Conservation (phyloP, 2,888 invertebrate genomes). For the Orchesella flavescens region DNA sequence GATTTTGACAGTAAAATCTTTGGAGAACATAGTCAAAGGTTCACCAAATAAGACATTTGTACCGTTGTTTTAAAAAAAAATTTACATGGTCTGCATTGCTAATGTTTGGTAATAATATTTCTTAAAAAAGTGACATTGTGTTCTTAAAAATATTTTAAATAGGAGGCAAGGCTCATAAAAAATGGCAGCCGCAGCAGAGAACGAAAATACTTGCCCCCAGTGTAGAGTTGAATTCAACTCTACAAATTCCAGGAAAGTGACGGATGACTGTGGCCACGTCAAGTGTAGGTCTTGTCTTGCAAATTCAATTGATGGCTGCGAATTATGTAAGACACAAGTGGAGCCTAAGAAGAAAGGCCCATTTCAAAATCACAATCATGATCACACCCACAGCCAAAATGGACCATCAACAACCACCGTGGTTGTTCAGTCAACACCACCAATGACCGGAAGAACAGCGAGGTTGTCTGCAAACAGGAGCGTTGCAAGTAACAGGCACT, state of each 20-base stretch:
- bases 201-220: conserved; percentile 67
- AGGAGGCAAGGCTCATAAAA: too few species aligned
- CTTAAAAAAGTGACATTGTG: too few species aligned
- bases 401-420: neutral
- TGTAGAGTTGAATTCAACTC: conserved; percentile 62
- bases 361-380: neutral
- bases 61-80: too few species aligned
- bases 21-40: too few species aligned
- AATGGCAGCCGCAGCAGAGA: too few species aligned
- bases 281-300: conserved; percentile 70
- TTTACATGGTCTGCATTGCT: too few species aligned
- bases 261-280: conserved; percentile 69
- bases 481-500: conserved; percentile 4
- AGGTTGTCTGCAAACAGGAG: conserved; percentile 9
- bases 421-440: neutral
- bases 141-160: too few species aligned
- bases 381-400: neutral
- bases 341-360: neutral
- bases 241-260: conserved; percentile 63
- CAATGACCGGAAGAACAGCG: conserved; percentile 15
- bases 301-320: conserved; percentile 67
- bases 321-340: conserved; percentile 59
- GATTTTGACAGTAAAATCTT: too few species aligned
- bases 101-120: too few species aligned
- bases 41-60: too few species aligned